phyloP scores from a whole-genome alignment of 2,113 vertebrate species.

The Naja naja region DNA sequence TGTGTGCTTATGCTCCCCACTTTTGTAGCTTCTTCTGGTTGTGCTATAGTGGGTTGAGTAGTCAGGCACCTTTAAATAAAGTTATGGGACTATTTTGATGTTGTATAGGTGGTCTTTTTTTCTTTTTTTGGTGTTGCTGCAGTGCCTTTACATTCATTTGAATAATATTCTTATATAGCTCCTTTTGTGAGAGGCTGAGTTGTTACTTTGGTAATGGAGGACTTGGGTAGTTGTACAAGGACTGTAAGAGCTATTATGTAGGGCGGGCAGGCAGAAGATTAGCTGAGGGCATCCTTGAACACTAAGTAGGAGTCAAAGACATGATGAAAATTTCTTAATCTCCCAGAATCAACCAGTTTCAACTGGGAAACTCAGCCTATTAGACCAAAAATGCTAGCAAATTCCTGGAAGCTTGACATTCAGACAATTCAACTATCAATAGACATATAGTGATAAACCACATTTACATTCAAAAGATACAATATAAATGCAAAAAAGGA shows the following conservation, averaged over 20 bases:
- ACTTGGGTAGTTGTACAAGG: not conserved
- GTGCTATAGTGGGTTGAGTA: not conserved
- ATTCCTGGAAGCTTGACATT: not conserved
- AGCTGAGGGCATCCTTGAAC: not conserved
- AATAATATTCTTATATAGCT: not conserved
- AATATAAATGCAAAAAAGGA: not conserved
- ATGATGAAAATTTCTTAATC: not conserved
- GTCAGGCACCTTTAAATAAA: not conserved
- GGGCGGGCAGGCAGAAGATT: not conserved
- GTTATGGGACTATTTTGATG: not conserved
- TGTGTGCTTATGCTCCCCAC: not conserved
- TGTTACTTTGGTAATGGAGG: not conserved
- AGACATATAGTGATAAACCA: not conserved
- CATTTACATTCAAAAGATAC: not conserved
- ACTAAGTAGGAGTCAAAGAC: not conserved
- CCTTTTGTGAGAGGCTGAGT: not conserved
- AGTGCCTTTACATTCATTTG: not conserved
- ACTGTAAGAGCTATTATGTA: not conserved
- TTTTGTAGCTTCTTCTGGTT: not conserved
- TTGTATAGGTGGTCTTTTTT: not conserved
- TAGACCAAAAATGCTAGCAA: not conserved
- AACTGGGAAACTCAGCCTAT: not conserved
- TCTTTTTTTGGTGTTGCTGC: not conserved
- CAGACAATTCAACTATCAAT: not conserved
- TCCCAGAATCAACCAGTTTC: not conserved